Evolutionary conservation across 2,113 vertebrate species (phyloP).

Genomic region (Oncorhynchus nerka): DNA sequence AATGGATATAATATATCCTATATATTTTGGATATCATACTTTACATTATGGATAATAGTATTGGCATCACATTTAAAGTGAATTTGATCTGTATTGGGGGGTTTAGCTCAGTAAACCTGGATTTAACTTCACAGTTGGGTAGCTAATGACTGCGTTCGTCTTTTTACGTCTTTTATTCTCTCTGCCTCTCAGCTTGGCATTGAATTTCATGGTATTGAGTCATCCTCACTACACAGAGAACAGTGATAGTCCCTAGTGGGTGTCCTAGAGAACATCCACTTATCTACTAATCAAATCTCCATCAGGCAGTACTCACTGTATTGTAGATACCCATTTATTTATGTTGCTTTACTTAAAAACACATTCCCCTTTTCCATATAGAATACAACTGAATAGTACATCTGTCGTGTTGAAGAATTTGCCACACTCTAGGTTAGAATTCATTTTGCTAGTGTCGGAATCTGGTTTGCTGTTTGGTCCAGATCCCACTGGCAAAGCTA

Average conservation of each 20-base stretch:
- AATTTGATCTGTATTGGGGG: too few relatives aligned
- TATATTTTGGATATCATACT: too few relatives aligned
- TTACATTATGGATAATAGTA: too few relatives aligned
- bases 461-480: conserved; percentile 47
- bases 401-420: neutral
- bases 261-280: conserved; percentile 35
- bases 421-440: conserved; percentile 33
- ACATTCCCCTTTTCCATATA: neutral
- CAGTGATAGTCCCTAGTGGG: conserved; percentile 26
- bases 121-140: too few relatives aligned
- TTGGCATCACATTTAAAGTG: too few relatives aligned
- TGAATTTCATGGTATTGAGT: conserved; percentile 54
- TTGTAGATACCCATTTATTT: neutral
- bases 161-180: neutral
- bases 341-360: neutral
- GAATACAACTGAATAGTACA: neutral
- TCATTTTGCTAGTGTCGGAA: conserved; percentile 37
- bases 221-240: conserved; percentile 48
- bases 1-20: too few relatives aligned
- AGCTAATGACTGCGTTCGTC: too few relatives aligned
- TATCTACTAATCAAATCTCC: conserved; percentile 51
- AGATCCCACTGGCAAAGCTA: conserved; percentile 63
- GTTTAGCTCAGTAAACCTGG: too few relatives aligned
- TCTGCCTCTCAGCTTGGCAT: conserved; percentile 11
- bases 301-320: conserved; percentile 28